Conservation (phyloP, 2,113 vertebrate genomes). For the Bufo gargarizans region DNA sequence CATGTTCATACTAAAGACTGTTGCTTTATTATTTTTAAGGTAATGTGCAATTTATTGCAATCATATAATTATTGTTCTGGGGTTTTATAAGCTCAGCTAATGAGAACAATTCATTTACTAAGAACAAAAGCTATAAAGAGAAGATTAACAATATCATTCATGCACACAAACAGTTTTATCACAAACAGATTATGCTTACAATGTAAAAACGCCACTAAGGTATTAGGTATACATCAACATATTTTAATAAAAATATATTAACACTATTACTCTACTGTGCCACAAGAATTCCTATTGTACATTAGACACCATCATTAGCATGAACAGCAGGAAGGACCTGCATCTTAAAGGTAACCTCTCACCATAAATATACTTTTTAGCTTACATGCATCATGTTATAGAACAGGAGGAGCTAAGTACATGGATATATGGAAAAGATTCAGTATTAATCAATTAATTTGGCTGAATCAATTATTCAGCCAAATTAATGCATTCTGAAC, state of each 20-base stretch:
- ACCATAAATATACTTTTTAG: too few species aligned
- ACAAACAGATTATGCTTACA: conserved; percentile 23
- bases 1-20: background rate
- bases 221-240: conserved; percentile 31
- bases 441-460: too few species aligned
- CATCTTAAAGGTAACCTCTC: too few species aligned
- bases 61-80: conserved; percentile 29
- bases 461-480: too few species aligned
- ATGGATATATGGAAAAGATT: too few species aligned
- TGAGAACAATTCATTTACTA: conserved; percentile 42
- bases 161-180: conserved; percentile 18
- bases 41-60: conserved; percentile 33
- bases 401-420: too few species aligned
- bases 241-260: conserved; percentile 43
- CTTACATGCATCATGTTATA: too few species aligned
- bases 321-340: background rate
- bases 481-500: too few species aligned
- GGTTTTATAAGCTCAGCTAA: conserved; percentile 40
- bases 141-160: conserved; percentile 44
- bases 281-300: background rate
- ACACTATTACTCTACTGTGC: conserved; percentile 29
- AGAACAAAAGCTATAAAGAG: conserved; percentile 44
- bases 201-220: conserved; percentile 14
- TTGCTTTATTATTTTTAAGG: conserved; percentile 1
- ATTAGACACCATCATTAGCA: conserved; percentile 10